Percentiles rank a stretch among this genome's conserved stretches.
These are phyloP conservation scores for Saxicola maurus DNA, from an alignment of 2,797 vertebrate genomes.

Conservation along the genomic window DNA sequence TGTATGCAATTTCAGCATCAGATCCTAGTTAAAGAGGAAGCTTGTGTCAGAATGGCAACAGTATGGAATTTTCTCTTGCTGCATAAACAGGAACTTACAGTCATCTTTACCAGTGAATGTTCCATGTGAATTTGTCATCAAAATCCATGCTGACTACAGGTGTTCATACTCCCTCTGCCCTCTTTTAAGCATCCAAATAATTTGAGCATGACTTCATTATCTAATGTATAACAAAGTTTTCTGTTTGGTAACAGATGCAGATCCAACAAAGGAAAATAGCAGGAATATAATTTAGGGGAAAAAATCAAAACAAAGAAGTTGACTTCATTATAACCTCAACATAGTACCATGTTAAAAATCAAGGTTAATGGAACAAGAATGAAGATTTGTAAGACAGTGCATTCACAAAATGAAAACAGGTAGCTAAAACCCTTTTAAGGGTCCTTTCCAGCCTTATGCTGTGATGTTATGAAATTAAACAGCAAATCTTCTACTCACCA, in stretches of 20 bases:
- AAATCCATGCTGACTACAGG: not conserved
- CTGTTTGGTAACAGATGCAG: not conserved
- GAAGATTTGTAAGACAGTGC: not conserved
- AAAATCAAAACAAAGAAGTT: not conserved
- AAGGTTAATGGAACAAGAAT: not conserved
- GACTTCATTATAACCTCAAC: not conserved
- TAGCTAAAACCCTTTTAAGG: not conserved
- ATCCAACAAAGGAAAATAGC: not conserved
- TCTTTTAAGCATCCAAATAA: not conserved
- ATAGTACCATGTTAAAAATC: not conserved
- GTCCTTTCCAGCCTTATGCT: not conserved
- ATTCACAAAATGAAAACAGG: not conserved
- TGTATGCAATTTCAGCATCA: not conserved
- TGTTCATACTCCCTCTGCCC: not conserved
- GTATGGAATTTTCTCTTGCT: not conserved
- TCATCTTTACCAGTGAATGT: not conserved
- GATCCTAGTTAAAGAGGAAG: not conserved
- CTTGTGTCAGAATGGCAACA: not conserved
- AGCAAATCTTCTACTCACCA: constrained; percentile 74
- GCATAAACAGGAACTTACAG: not conserved
- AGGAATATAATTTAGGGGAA: not conserved
- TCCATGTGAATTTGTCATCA: not conserved
- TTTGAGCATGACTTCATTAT: not conserved
- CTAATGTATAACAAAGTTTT: not conserved
- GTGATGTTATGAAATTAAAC: not conserved